Evolutionary conservation across 1,140 invertebrate genomes (phyloP).

Genomic region (Leptinotarsa texana): DNA sequence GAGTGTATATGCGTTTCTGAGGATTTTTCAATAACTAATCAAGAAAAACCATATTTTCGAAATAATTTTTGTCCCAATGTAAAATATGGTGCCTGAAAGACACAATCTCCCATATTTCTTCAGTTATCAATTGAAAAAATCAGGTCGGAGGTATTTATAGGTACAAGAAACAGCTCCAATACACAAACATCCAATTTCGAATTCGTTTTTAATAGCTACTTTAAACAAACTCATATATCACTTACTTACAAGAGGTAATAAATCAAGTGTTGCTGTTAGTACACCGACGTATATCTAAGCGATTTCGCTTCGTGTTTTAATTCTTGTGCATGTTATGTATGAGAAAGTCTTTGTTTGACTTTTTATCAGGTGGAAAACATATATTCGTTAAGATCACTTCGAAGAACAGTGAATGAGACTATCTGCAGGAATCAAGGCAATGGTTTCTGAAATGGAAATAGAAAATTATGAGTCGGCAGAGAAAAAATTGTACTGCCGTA

Average conservation of each 20-base stretch:
- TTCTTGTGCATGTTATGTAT: slow-evolving; percentile 8
- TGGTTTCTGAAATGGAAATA: not conserved
- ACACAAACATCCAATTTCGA: slow-evolving; percentile 3
- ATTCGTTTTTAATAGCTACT: slow-evolving; percentile 6
- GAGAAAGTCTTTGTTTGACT: slow-evolving; percentile 8
- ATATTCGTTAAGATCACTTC: not conserved
- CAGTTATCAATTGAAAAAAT: not conserved
- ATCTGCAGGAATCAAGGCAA: not conserved
- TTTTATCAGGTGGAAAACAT: slow-evolving; percentile 1
- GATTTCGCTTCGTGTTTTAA: slow-evolving; percentile 6
- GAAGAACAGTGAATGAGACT: not conserved
- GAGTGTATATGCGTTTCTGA: too few relatives aligned
- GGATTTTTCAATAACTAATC: too few relatives aligned
- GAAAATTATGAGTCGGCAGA: not conserved
- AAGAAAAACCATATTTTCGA: too few relatives aligned
- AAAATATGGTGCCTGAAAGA: too few relatives aligned
- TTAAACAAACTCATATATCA: slow-evolving; percentile 8
- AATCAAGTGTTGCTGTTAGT: slow-evolving; percentile 6
- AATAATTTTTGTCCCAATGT: too few relatives aligned
- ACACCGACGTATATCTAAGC: slow-evolving; percentile 7
- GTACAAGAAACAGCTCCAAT: not conserved
- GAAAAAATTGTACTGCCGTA: not conserved
- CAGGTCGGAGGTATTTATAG: not conserved
- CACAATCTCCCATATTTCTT: too few relatives aligned
- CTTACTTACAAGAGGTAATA: slow-evolving; percentile 8